Base-by-base conservation (phyloP, 2,888 invertebrate species). In the Vesta saturnalis region DNA sequence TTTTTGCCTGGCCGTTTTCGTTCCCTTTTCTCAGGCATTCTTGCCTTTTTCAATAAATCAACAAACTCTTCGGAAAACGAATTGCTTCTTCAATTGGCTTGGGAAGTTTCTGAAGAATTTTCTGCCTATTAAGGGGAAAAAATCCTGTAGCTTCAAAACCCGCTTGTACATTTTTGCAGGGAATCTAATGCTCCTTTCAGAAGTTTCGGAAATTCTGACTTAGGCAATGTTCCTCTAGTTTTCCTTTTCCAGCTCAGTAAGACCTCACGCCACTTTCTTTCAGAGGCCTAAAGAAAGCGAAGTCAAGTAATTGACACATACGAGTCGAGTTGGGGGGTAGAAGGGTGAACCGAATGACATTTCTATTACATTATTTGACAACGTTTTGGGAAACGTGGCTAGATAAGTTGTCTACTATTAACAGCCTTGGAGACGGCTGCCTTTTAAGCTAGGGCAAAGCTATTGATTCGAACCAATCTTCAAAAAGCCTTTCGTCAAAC, bases 1-100 rank as follows among this genome's bases (percentile, higher is more conserved):
- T 56, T 67, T 60, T 70, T 57, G 64, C 56, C 66, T 52, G 10
- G 14, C 35, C 1, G 1, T 57, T 57, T 30, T 12, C 15, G 16
- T 35, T 57, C 30, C 30, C 30, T 30, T 30, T 30, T 30, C 10
- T n/a, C n/a, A 30, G 30, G 30, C 30, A 30, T 30, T 49, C 15
- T 49, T 14, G 15, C 1, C 49, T 14, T 49, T 3, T 14, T 49
- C 18, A 8, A 49, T 30, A 30, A 49, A 49, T 47, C 16, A 47
- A 47, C 12, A 12, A 15, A 1, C n/a, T 47, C 16, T 1, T 47
- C 14, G 1, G 47, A 15, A 15, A 1, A 47, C 47, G 16, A n/a
- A 47, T 47, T 47, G n/a, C 1, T 47, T n/a, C 16, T 15, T 47
- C 2, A 15, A 14, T 47, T 47, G n/a, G 30, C 30, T 30, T 4